phyloP scores from a whole-genome alignment of 2,113 vertebrate species.

The Shinisaurus crocodilurus region DNA sequence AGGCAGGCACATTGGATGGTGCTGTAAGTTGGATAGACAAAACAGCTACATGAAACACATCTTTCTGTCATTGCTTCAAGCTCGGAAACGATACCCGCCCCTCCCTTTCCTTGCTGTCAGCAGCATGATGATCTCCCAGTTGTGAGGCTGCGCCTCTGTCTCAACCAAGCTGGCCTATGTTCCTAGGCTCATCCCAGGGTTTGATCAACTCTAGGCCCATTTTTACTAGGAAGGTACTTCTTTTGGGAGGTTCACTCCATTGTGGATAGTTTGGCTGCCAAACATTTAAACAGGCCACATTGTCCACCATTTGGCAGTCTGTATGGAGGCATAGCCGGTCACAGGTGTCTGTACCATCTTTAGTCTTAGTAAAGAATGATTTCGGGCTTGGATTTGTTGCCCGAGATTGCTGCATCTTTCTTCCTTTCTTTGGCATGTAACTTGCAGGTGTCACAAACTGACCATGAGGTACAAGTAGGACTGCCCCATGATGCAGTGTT shows the following conservation, averaged over 20 bases:
- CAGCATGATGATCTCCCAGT: not conserved
- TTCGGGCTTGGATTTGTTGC: not conserved
- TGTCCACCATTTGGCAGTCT: not conserved
- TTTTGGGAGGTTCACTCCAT: not conserved
- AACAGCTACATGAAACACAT: too few relatives aligned
- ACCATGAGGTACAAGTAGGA: not conserved
- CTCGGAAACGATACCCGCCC: too few relatives aligned
- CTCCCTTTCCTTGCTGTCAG: not conserved
- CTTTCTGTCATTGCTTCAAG: too few relatives aligned
- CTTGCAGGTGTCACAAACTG: not conserved
- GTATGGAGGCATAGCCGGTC: not conserved
- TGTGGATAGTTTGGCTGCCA: not conserved
- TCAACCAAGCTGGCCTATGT: not conserved
- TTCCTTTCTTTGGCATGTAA: too few relatives aligned
- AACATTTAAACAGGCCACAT: not conserved
- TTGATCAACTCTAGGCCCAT: not conserved
- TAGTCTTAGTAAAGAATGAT: not conserved
- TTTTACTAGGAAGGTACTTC: not conserved
- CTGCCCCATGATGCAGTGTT: not conserved
- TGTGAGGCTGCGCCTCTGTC: not conserved
- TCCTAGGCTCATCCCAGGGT: not conserved
- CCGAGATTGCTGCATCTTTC: not conserved
- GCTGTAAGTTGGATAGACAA: too few relatives aligned
- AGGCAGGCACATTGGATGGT: too few relatives aligned
- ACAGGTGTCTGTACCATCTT: not conserved